Evolutionary conservation across 2,113 vertebrate genomes (phyloP), one percentile per base, ranked within the genome.

Genomic region (Archocentrus centrarchus): DNA sequence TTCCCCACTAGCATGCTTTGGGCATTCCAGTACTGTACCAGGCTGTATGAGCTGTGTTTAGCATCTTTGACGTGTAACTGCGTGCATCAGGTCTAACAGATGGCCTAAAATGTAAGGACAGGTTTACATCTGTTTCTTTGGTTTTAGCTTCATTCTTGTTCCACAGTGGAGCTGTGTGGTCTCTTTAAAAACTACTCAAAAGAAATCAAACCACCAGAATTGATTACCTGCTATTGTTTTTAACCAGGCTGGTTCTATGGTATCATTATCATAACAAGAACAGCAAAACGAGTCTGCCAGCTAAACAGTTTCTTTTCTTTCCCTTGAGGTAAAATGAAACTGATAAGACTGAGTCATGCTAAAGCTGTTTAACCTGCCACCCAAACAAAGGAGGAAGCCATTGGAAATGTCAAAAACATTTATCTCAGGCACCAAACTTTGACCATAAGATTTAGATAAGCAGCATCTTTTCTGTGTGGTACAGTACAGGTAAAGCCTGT

Each of bases 21-120:
- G 18, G 35, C 7, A 8, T 41, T 61, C 22, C 3, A 3, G 68
- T 75, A 39, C 58, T 27, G 86, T 55, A 78, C 84, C 82, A 57
- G 22, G 1, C 80, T 58, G n/a, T 35, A 17, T 27, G 27, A 85
- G 86, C 78, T 82, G 62, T 80, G 70, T 53, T 53, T 53, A 17
- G 47, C 47, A 47, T 47, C 4, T 15, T 47, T 47, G 15, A 47
- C 44, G 15, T 47, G 4, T 5, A 41, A 41, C 10, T 41, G 39
- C 2, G 11, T 11, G 11, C 39, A 14, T 15, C 44, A 47, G 4
- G 5, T 47, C 17, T 53, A 18, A 18, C 1, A 2, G 13, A 18
- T 18, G 17, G 17, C 50, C 50, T 7, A 53, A 53, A 53, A 50
- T 6, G 44, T 15, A 47, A 47, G 44, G 13, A 15, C 44, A 5